Base-by-base conservation (phyloP, 2,113 vertebrate species). In the Blennius ocellaris region DNA sequence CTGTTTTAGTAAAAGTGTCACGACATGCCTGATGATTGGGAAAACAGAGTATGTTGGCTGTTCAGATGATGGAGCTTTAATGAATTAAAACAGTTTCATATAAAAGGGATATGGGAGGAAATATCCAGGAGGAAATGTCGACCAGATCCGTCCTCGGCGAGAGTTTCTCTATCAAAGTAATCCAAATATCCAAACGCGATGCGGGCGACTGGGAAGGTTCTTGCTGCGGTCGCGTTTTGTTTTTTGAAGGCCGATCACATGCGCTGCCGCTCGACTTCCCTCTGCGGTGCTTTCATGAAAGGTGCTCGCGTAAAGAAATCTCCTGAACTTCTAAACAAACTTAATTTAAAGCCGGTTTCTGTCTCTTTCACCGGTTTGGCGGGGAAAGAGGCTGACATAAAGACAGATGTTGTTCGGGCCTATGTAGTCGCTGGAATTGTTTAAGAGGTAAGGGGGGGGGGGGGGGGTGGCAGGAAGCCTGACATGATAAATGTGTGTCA, bases 351-450 rank as follows among this genome's bases (percentile, higher is more conserved):
- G 69, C 11, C 55, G 37, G 44, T 80, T 49, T 65, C 47, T 68
- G 41, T 40, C 37, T 16, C 51, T 59, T 16, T 76, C 67, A 10
- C 45, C 41, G 39, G 62, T 43, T 72, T 64, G 4, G 53, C 5
- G 12, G 52, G 40, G 50, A 64, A 64, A 64, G 48, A 59, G n/a
- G 50, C 39, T 84, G 76, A 83, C 82, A 82, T 66, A 67, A 70
- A 91, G 84, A 90, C 74, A 80, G 82, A 92, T 92, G 85, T 74
- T 81, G 76, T 84, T 76, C 76, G 76, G 76, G 45, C 8, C 43
- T 59, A 70, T 63, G 65, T 71, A 81, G 81, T 82, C 83, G 72
- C 69, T 83, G 69, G 65, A 72, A 47, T 77, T 87, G 80, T 89
- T 88, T 83, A 78, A 78, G 6, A 65, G 64, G 68, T 61, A 70